Conservation (phyloP, 1,140 invertebrate species). For the Brachionus rubens region DNA sequence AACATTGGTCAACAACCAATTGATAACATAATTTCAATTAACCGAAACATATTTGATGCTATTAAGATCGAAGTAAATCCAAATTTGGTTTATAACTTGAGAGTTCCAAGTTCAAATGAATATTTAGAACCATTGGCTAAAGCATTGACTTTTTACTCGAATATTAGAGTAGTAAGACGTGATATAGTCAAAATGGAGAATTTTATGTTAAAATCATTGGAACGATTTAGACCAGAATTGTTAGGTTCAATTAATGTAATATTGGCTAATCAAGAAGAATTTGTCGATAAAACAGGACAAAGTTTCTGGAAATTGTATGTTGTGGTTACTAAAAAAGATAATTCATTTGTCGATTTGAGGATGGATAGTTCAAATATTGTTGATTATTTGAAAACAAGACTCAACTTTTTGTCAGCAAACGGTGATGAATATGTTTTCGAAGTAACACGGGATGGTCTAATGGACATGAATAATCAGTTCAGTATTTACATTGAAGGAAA, state of each 20-base stretch:
- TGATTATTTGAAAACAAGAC: not conserved
- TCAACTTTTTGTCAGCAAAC: constrained; percentile 21
- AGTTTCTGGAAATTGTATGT: constrained; percentile 21
- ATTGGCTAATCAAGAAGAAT: constrained; percentile 29
- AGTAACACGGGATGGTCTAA: not conserved
- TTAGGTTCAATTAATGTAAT: not conserved
- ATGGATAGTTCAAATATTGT: not conserved
- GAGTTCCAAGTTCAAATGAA: not conserved
- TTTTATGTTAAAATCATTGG: constrained; percentile 1
- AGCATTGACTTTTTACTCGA: constrained; percentile 12
- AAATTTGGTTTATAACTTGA: not conserved
- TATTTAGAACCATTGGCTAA: constrained; percentile 17
- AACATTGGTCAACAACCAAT: constrained; percentile 7
- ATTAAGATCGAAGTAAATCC: not conserved
- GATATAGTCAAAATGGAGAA: not conserved
- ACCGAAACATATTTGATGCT: not conserved
- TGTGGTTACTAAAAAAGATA: not conserved
- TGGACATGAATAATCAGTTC: constrained; percentile 14
- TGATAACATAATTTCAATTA: not conserved
- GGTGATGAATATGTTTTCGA: not conserved
- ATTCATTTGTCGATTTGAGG: not conserved
- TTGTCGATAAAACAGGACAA: not conserved
- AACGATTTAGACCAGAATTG: not conserved
- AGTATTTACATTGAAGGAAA: constrained; percentile 24
- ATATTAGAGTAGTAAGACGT: not conserved